A percentile compares a stretch with the other conserved stretches of the same genome.
Conservation (phyloP, 2,888 invertebrate genomes). For the Himalopsyche anomala region DNA sequence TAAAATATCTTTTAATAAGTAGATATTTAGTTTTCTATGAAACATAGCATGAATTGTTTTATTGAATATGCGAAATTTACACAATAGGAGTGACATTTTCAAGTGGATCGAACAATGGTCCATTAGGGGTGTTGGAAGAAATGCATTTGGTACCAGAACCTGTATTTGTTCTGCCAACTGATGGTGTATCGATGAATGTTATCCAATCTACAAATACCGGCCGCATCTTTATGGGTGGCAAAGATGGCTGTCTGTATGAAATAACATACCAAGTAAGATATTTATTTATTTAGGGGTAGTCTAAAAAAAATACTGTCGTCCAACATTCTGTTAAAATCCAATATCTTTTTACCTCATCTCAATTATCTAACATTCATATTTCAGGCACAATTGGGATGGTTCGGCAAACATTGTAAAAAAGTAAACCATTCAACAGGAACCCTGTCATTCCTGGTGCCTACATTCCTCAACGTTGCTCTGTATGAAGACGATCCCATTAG, state of each 20-base stretch:
- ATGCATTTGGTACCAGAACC: slow-evolving; percentile 96
- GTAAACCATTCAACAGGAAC: slow-evolving; percentile 94
- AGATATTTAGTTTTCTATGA: too few relatives aligned
- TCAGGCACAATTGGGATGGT: slow-evolving; percentile 92
- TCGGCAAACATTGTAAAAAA: slow-evolving; percentile 95
- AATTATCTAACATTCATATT: slow-evolving; percentile 65
- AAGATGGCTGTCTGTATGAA: slow-evolving; percentile 96
- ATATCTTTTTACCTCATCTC: background rate
- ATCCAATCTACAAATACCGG: slow-evolving; percentile 90
- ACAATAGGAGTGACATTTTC: slow-evolving; percentile 77
- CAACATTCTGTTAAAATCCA: too few relatives aligned
- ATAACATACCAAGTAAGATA: slow-evolving; percentile 89
- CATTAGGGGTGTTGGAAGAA: slow-evolving; percentile 79
- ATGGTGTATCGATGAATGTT: slow-evolving; percentile 89
- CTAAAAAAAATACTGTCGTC: slow-evolving; percentile 25
- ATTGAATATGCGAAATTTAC: background rate
- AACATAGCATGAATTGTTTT: background rate
- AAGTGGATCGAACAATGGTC: slow-evolving; percentile 73
- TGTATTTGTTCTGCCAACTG: slow-evolving; percentile 94
- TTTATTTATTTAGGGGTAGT: slow-evolving; percentile 16
- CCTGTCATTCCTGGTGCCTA: slow-evolving; percentile 91
- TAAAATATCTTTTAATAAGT: too few relatives aligned
- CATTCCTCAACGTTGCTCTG: slow-evolving; percentile 90
- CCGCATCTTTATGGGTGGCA: slow-evolving; percentile 95
- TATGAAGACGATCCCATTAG: slow-evolving; percentile 92